A percentile compares a stretch with the other conserved stretches of the same genome.
Conservation (phyloP, 1,140 invertebrate species). For the Drosophila pseudoananassae region DNA sequence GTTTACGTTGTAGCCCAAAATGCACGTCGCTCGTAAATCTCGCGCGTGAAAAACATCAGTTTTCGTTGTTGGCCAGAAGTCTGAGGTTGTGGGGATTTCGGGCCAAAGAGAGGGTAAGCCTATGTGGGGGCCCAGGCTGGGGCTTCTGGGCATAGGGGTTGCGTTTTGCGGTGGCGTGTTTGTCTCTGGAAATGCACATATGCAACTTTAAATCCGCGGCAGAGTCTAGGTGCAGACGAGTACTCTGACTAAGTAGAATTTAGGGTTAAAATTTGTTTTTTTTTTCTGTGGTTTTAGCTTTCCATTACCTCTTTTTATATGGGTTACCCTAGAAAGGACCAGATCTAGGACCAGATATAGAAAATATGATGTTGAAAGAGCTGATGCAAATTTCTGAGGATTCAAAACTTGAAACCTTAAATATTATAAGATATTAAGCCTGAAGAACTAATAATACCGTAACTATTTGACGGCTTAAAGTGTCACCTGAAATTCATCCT, state of each 20-base stretch:
- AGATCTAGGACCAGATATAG: no score
- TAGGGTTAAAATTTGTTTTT: background rate
- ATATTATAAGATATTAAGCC: background rate
- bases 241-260: constrained; percentile 15
- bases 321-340: no score
- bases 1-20: constrained; percentile 72
- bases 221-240: constrained; percentile 42
- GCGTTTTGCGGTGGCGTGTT: constrained; percentile 41
- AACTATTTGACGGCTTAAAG: background rate
- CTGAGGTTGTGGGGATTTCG: constrained; percentile 27
- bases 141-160: constrained; percentile 3
- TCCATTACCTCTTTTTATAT: no score
- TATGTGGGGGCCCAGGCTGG: constrained; percentile 2
- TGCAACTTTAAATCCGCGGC: constrained; percentile 14
- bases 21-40: constrained; percentile 77
- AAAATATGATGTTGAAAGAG: no score
- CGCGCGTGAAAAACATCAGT: constrained; percentile 78
- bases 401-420: no score
- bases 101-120: constrained; percentile 17
- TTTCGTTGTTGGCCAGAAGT: constrained; percentile 51
- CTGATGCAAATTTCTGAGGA: no score
- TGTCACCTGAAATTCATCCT: background rate
- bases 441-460: background rate
- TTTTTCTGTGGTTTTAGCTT: background rate
- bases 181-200: constrained; percentile 27